Evolutionary conservation across 2,888 invertebrate species (phyloP).

Genomic region (Lymantria dispar): DNA sequence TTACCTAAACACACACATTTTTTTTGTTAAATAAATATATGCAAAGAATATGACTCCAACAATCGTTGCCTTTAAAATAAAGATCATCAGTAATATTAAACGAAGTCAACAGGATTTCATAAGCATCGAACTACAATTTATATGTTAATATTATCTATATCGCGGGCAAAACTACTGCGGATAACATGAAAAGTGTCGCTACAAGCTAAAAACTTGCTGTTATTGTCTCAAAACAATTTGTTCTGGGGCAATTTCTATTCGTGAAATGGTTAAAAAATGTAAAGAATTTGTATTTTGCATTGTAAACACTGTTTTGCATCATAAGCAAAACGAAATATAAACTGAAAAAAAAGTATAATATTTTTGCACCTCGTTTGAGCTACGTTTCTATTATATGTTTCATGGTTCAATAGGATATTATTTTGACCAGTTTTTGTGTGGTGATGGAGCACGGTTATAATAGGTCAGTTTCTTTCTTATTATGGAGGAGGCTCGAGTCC

Average conservation of each 20-base stretch:
- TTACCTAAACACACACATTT: no score
- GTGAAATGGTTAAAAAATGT: slow-evolving; percentile 2
- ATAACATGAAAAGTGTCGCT: slow-evolving; percentile 22
- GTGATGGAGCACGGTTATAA: no score
- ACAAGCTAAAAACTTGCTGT: slow-evolving; percentile 9
- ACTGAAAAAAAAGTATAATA: no score
- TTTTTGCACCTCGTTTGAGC: no score
- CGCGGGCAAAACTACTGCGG: slow-evolving; percentile 12
- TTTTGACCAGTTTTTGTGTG: no score
- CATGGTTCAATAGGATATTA: no score
- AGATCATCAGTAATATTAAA: slow-evolving; percentile 18
- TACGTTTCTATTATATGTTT: no score
- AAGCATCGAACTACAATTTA: slow-evolving; percentile 26
- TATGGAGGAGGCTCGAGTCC: no score
- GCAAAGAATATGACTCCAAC: neutral
- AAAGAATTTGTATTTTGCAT: neutral
- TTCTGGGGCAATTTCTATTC: slow-evolving; percentile 1
- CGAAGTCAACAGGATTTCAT: slow-evolving; percentile 10
- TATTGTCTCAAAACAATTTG: slow-evolving; percentile 8
- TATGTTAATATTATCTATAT: slow-evolving; percentile 26
- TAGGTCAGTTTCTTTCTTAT: no score
- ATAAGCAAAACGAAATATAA: neutral
- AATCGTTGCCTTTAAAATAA: slow-evolving; percentile 10
- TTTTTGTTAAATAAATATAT: neutral
- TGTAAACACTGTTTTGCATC: neutral